Evolutionary conservation across 2,888 invertebrate genomes (phyloP).

Genomic region (Blastobasis adustella): DNA sequence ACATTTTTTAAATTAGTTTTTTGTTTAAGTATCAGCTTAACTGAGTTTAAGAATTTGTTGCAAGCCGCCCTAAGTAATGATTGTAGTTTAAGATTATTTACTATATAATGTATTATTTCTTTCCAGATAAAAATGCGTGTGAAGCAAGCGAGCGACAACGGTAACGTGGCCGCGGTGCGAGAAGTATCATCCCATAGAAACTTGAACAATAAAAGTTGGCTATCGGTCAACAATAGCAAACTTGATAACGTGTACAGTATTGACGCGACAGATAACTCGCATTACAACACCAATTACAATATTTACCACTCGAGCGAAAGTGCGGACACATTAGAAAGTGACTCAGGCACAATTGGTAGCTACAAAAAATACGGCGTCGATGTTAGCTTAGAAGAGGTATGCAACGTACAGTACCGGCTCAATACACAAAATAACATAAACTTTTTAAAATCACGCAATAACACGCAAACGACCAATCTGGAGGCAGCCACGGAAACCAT

Average conservation of each 20-base stretch:
- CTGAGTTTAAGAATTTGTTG: too few species aligned
- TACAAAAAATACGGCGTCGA: conserved; percentile 15
- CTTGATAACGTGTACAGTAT: conserved; percentile 24
- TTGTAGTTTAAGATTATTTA: neutral
- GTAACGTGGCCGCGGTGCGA: conserved; percentile 39
- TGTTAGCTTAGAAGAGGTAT: conserved; percentile 34
- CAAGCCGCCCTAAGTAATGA: neutral
- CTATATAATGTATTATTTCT: conserved; percentile 14
- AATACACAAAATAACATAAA: conserved; percentile 37
- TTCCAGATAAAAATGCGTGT: conserved; percentile 63
- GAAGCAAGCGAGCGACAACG: conserved; percentile 46
- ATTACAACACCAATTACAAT: conserved; percentile 34
- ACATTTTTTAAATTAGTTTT: too few species aligned
- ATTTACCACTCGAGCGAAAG: conserved; percentile 28
- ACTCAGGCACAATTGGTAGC: conserved; percentile 17
- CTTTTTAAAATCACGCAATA: conserved; percentile 23
- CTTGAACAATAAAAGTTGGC: conserved; percentile 33
- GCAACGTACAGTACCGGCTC: conserved; percentile 54
- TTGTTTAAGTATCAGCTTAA: too few species aligned
- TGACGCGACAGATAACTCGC: conserved; percentile 24
- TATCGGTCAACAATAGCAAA: conserved; percentile 24
- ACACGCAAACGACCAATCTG: conserved; percentile 32
- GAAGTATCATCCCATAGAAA: conserved; percentile 30
- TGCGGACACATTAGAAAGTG: conserved; percentile 29
- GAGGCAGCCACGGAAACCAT: conserved; percentile 28